Base-by-base conservation (phyloP, 2,888 invertebrate genomes). In the Leucoptera coffeella region DNA sequence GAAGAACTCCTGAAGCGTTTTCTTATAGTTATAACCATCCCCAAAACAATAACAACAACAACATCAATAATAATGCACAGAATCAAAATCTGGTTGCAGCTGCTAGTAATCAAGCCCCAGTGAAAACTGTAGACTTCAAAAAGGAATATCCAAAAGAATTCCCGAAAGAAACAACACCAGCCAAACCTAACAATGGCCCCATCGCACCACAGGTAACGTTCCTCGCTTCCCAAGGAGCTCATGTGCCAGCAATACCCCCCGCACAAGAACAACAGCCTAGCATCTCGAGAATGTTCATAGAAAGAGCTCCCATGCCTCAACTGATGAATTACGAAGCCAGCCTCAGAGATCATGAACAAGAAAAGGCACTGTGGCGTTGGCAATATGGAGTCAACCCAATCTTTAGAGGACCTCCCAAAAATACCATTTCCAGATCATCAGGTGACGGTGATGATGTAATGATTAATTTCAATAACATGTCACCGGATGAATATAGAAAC, bases 121-220 rank as follows among this genome's bases (percentile, higher is more conserved):
- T 49, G 25, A 59, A 55, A 47, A 37, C 51, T 12, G 39, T 47
- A 29, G 61, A 62, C 27, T 50, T 45, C 34, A n/a, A n/a, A n/a
- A n/a, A n/a, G n/a, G n/a, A n/a, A n/a, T n/a, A n/a, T n/a, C n/a
- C n/a, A n/a, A n/a, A n/a, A n/a, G n/a, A n/a, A n/a, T n/a, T n/a
- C n/a, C 34, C 41, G 26, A 40, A 41, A 26, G 57, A 62, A 33
- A 55, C 55, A 38, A 42, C 49, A 32, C 52, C 52, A 43, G 33
- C 34, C 32, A 64, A 57, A 43, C 33, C 37, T 22, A 60, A 50
- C 40, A 61, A 50, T 39, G 47, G 43, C 36, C 50, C 43, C 30
- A 61, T 69, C 40, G 44, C 60, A 29, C 69, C 69, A 20, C 65
- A 69, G 53, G 50, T 69, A 36, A 69, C 67, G 37, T 69, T 69